Evolutionary conservation across 2,797 vertebrate genomes (phyloP), one percentile per base, ranked within the genome.

Genomic region (Toxotes lorentzi): DNA sequence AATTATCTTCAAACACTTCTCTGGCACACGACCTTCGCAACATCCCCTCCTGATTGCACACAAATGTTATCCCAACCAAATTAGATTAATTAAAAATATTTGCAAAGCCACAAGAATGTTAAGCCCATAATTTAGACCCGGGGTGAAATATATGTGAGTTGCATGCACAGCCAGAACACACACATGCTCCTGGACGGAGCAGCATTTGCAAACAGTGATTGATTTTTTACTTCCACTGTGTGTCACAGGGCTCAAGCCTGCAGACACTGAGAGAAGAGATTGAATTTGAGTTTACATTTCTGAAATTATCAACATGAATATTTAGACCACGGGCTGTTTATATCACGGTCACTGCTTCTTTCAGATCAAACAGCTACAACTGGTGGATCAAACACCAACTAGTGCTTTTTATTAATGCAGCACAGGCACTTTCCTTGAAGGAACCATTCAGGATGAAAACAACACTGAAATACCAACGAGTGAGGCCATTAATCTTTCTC

Each of bases 21-120:
- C 89, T 94, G 93, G 94, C 95, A 94, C 94, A 93, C 93, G 90
- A 92, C 94, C 93, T 93, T 92, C 91, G 70, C 92, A 93, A 91
- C 93, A 93, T 94, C 92, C 93, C 92, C 92, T 95, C 91, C 93
- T 95, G 92, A 95, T 95, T 95, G 94, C 93, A 83, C 93, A 90
- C 93, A 95, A 95, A 95, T 95, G 94, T 95, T 95, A 93, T 92
- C 92, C 92, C 91, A 95, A 93, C 88, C 90, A 93, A 95, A 94
- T 95, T 94, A 94, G 93, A 95, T 95, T 95, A 94, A 94, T 94
- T 94, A 93, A 93, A 95, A 95, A 94, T 94, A 95, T 94, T 95
- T 94, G 94, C 92, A 95, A 93, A 95, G 84, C 95, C 94, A 81
- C 94, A 95, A 90, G 93, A 94, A 94, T 94, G 92, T 93, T 93